Evolutionary conservation across 1,140 invertebrate genomes (phyloP), one percentile per base, ranked within the genome.

Genomic region (Conus betulinus): DNA sequence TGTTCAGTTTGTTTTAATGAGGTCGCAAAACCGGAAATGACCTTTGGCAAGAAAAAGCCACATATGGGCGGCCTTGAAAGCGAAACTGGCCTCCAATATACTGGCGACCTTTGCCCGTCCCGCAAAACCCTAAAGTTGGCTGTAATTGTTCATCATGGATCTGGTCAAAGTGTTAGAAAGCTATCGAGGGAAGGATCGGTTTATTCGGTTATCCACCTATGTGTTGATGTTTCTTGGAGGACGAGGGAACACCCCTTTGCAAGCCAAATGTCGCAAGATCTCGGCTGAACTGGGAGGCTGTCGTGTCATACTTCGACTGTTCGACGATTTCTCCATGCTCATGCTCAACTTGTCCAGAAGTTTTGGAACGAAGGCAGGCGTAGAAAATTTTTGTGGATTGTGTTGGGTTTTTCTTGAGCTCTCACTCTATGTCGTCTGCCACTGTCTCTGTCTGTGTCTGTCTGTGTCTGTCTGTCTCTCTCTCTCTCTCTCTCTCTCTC

Each of bases 311-410:
- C 94, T 97, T 67, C 95, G 97, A 89, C 95, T 98, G 67, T 96
- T 98, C 84, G 97, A 98, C 95, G 97, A 97, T 91, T 95, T 97
- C 90, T 97, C 97, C 11, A 97, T 97, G 95, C 94, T 97, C 87
- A 82, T 91, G 10, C 84, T 90, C 23, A 94, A 92, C 85, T 87
- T 93, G 11, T 88, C 76, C 7, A 93, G 90, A 87, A 91, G 92
- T 0, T 85, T 90, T 11, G 93, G 93, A 20, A 83, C 88, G 87
- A 91, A 93, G 93, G 93, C 93, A 90, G 85, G 57, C 23, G 63
- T 57, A 11, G 57, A 60, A 8, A 60, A 39, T 39, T 39, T 3
- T 39, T 39, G 39, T 79, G 11, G 76, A 79, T 63, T 63, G 60
- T 63, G 60, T 63, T 39, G 39, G 25, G 25, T 27, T 51, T 27